A percentile compares a stretch with the other conserved stretches of the same genome.
Conservation (phyloP, 2,888 invertebrate genomes). For the Phortica okadai region DNA sequence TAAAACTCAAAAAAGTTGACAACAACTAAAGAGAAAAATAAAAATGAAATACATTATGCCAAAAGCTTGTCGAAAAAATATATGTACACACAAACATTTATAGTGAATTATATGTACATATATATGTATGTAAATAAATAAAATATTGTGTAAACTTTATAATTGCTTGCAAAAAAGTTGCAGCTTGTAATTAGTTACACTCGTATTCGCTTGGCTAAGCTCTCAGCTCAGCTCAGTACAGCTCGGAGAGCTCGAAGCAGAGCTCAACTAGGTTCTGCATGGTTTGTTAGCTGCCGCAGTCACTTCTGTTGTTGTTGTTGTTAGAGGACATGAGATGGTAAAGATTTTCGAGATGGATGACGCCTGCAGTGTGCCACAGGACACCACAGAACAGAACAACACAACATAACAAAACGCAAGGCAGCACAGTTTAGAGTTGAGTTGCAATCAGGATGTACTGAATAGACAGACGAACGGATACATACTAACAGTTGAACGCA, state of each 20-base stretch:
- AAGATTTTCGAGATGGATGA: slow-evolving; percentile 17
- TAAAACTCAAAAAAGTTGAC: too few relatives aligned
- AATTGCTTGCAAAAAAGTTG: slow-evolving; percentile 51
- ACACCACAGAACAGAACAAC: neutral
- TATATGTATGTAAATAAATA: slow-evolving; percentile 22
- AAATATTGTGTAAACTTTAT: slow-evolving; percentile 31
- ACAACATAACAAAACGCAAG: neutral
- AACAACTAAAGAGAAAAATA: too few relatives aligned
- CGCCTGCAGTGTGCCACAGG: neutral
- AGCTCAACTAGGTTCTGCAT: too few relatives aligned
- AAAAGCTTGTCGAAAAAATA: too few relatives aligned
- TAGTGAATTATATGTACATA: neutral
- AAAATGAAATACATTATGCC: too few relatives aligned
- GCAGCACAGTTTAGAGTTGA: neutral
- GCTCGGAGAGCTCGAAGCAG: slow-evolving; percentile 34
- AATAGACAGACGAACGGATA: neutral
- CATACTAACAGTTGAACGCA: neutral
- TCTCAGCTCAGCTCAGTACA: neutral
- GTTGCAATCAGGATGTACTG: neutral
- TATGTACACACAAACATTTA: too few relatives aligned
- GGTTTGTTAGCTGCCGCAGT: neutral
- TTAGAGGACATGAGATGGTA: neutral
- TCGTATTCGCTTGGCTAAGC: neutral
- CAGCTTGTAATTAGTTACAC: slow-evolving; percentile 60
- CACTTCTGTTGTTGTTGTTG: neutral